Evolutionary conservation across 2,113 vertebrate species (phyloP).

Genomic region (Embiotoca jacksoni): DNA sequence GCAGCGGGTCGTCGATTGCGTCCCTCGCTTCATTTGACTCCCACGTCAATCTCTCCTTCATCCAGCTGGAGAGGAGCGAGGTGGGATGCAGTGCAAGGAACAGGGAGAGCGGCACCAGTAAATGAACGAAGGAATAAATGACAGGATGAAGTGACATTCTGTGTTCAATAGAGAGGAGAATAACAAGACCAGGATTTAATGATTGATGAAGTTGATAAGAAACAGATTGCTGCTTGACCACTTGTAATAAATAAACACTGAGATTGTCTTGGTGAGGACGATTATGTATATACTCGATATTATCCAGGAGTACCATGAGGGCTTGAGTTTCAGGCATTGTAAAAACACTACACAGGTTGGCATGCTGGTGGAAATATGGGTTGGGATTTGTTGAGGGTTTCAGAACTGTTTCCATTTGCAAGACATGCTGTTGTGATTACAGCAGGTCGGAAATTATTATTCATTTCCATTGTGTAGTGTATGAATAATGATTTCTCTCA

Average conservation of each 20-base stretch:
- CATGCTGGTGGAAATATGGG: slow-evolving; percentile 11
- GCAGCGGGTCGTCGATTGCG: slow-evolving; percentile 50
- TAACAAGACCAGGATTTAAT: neutral
- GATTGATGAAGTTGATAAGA: neutral
- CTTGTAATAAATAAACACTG: slow-evolving; percentile 14
- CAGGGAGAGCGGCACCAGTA: neutral
- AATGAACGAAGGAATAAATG: slow-evolving; percentile 10
- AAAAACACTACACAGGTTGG: neutral
- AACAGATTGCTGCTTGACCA: slow-evolving; percentile 18
- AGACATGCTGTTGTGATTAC: slow-evolving; percentile 1
- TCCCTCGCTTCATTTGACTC: slow-evolving; percentile 64
- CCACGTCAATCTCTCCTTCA: slow-evolving; percentile 49
- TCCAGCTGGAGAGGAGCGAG: slow-evolving; percentile 28
- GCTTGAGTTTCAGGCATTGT: neutral
- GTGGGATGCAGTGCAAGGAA: neutral
- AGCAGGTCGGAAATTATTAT: slow-evolving; percentile 8
- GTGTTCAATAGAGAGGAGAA: neutral
- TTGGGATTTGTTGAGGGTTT: neutral
- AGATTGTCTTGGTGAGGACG: neutral
- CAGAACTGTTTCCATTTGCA: neutral
- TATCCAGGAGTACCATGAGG: neutral
- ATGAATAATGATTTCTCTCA: slow-evolving; percentile 31
- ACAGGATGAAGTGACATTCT: neutral
- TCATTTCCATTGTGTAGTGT: neutral
- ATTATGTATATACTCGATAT: neutral